A percentile compares a stretch with the other conserved stretches of the same genome.
Conservation (phyloP, 2,797 vertebrate species). For the Mallotus villosus region DNA sequence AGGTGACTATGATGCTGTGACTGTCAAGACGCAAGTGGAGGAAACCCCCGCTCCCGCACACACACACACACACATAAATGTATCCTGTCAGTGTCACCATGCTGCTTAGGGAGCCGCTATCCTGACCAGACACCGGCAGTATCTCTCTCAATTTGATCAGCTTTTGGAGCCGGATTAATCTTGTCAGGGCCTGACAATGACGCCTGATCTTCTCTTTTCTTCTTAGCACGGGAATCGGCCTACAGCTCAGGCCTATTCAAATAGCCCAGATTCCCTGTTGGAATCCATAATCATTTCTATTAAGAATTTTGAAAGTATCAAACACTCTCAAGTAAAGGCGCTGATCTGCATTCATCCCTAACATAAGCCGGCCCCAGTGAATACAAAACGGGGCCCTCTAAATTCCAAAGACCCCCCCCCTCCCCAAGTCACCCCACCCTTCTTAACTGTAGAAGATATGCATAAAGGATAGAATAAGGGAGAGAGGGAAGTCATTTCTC, state of each 20-base stretch:
- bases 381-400: slow-evolving; percentile 62
- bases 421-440: background rate
- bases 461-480: slow-evolving; percentile 50
- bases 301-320: slow-evolving; percentile 68
- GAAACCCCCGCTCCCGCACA: background rate
- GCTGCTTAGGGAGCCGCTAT: slow-evolving; percentile 58
- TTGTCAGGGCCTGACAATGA: slow-evolving; percentile 76
- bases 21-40: too few relatives aligned
- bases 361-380: slow-evolving; percentile 61
- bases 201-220: slow-evolving; percentile 74
- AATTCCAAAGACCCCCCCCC: slow-evolving; percentile 53
- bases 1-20: too few relatives aligned
- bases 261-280: slow-evolving; percentile 52
- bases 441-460: slow-evolving; percentile 57
- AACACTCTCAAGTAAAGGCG: slow-evolving; percentile 65
- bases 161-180: slow-evolving; percentile 74
- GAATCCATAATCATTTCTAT: slow-evolving; percentile 75
- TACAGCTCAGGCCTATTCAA: slow-evolving; percentile 68
- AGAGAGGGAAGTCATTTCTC: slow-evolving; percentile 60
- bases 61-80: background rate
- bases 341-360: slow-evolving; percentile 72
- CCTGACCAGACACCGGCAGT: slow-evolving; percentile 45
- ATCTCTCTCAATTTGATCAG: slow-evolving; percentile 66
- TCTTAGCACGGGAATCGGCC: slow-evolving; percentile 62
- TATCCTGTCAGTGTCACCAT: slow-evolving; percentile 63